phyloP scores from a whole-genome alignment of 2,888 invertebrate genomes.

The Congeria kusceri region DNA sequence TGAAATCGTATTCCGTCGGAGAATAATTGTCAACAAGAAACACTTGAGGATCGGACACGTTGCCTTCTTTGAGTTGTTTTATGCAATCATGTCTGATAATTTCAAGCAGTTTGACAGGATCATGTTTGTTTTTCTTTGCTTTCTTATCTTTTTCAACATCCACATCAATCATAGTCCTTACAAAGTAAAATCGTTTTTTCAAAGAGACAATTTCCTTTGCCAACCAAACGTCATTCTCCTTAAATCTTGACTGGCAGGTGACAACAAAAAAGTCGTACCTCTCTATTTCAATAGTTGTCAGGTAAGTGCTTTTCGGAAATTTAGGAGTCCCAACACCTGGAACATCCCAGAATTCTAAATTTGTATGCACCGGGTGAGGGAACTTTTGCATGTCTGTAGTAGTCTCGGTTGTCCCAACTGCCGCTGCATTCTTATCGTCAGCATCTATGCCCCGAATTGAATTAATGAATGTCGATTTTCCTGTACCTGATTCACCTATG shows the following conservation, averaged over 20 bases:
- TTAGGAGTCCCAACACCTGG: conserved; percentile 51
- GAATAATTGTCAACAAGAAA: conserved; percentile 18
- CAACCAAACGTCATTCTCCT: conserved; percentile 44
- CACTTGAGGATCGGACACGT: neutral
- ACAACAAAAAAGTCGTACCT: conserved; percentile 51
- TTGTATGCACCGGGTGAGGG: conserved; percentile 28
- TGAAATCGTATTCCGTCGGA: conserved; percentile 10
- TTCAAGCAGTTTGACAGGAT: neutral
- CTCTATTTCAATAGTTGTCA: conserved; percentile 21
- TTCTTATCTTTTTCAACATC: neutral
- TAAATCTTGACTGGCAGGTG: conserved; percentile 33
- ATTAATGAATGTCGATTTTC: conserved; percentile 48
- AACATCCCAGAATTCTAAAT: conserved; percentile 50
- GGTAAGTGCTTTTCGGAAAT: conserved; percentile 33
- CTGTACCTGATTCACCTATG: conserved; percentile 28
- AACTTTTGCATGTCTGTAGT: conserved; percentile 23
- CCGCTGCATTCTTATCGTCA: conserved; percentile 30
- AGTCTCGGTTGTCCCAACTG: conserved; percentile 31
- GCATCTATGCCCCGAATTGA: conserved; percentile 19
- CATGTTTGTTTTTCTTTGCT: neutral
- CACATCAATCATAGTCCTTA: neutral
- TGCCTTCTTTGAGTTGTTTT: neutral
- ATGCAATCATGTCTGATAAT: neutral
- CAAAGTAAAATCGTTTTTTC: conserved; percentile 4
- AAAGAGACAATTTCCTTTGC: conserved; percentile 14